Evolutionary conservation across 2,113 vertebrate species (phyloP).

Genomic region (Hypomesus transpacificus): DNA sequence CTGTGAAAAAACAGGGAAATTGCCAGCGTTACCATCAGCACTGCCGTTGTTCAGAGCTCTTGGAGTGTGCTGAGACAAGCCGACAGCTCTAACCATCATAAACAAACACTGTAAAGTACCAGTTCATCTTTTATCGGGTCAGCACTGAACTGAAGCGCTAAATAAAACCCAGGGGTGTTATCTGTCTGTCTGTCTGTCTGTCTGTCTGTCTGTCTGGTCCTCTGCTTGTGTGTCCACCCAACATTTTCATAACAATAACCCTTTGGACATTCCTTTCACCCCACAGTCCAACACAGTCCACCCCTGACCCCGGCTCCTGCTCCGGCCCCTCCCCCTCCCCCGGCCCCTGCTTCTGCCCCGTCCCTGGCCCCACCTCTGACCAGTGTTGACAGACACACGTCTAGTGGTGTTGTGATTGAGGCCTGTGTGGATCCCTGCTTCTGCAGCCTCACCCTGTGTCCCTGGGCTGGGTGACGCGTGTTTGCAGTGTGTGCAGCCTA

Average conservation of each 20-base stretch:
- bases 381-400: background rate
- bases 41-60: conserved; percentile 67
- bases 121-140: conserved; percentile 65
- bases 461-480: conserved; percentile 15
- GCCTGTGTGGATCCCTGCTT: background rate
- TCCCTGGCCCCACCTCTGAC: background rate
- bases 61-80: conserved; percentile 69
- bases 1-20: conserved; percentile 82
- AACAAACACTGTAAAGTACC: conserved; percentile 70
- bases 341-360: conserved; percentile 3
- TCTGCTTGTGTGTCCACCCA: conserved; percentile 31
- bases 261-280: conserved; percentile 37
- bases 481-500: conserved; percentile 53
- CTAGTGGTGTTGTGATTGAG: background rate
- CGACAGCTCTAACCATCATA: conserved; percentile 69
- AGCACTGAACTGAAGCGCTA: conserved; percentile 49
- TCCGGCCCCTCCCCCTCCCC: conserved; percentile 23
- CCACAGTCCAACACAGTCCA: conserved; percentile 32
- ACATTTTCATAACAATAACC: conserved; percentile 46
- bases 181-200: no score
- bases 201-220: background rate
- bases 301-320: background rate
- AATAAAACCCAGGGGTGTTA: conserved; percentile 46
- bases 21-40: conserved; percentile 78
- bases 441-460: conserved; percentile 36